Evolutionary conservation across 37 sponge, comb jelly and placozoan genomes (phyloP).

Genomic region (Cladorhizidae sp.): DNA sequence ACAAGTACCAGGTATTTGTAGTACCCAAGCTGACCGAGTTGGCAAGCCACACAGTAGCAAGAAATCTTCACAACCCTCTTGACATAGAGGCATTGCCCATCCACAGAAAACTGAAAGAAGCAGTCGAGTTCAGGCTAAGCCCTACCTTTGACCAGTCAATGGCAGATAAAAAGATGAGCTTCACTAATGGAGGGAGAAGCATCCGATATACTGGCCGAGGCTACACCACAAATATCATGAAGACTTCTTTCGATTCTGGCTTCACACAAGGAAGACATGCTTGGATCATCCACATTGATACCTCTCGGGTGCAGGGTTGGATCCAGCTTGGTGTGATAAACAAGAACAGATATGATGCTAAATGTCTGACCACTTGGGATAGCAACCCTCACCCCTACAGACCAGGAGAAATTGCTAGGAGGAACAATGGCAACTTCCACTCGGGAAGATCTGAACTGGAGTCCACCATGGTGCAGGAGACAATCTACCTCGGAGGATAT

Average conservation of each 20-base stretch:
- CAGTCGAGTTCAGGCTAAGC: conserved; percentile 67
- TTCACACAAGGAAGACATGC: conserved; percentile 72
- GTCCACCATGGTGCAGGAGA: conserved; percentile 62
- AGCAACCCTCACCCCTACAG: conserved; percentile 93
- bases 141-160: conserved; percentile 64
- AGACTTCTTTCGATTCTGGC: conserved; percentile 72
- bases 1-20: background rate
- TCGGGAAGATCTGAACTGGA: conserved; percentile 65
- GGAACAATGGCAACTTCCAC: conserved; percentile 88
- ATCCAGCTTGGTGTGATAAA: conserved; percentile 91
- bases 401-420: conserved; percentile 80
- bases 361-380: conserved; percentile 79
- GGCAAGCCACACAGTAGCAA: conserved; percentile 35
- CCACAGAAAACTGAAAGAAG: conserved; percentile 62
- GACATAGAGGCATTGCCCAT: conserved; percentile 70
- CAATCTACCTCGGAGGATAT: conserved; percentile 75
- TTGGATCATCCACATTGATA: conserved; percentile 81
- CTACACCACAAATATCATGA: conserved; percentile 83
- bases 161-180: conserved; percentile 44
- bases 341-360: conserved; percentile 39
- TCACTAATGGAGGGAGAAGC: conserved; percentile 70
- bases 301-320: conserved; percentile 87
- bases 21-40: conserved; percentile 54
- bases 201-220: conserved; percentile 72
- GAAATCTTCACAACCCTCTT: conserved; percentile 3